Conservation (phyloP, 2,113 vertebrate species). For the Nothocercus julius region DNA sequence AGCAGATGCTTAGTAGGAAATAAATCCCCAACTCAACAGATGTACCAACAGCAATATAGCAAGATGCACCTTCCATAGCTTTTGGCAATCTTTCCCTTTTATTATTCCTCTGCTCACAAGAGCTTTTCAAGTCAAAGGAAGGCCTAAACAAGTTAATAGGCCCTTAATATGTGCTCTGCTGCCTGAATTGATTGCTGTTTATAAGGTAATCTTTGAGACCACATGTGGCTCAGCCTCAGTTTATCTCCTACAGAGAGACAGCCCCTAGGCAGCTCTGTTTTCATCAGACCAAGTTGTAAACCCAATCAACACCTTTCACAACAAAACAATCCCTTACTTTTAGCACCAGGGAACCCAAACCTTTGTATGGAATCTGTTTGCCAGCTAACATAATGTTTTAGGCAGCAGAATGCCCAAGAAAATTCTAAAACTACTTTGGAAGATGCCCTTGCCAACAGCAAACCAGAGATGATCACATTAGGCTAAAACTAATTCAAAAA, state of each 20-base stretch:
- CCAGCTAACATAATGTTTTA: slow-evolving; percentile 69
- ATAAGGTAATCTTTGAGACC: slow-evolving; percentile 72
- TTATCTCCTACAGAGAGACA: slow-evolving; percentile 76
- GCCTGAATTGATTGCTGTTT: slow-evolving; percentile 75
- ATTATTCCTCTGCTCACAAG: slow-evolving; percentile 65
- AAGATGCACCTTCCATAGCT: slow-evolving; percentile 62
- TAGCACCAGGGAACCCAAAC: slow-evolving; percentile 47
- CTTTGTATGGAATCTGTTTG: slow-evolving; percentile 67
- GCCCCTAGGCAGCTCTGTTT: slow-evolving; percentile 81
- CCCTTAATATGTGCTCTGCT: slow-evolving; percentile 55
- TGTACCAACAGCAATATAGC: slow-evolving; percentile 38
- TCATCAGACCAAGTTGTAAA: slow-evolving; percentile 76
- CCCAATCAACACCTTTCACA: slow-evolving; percentile 75
- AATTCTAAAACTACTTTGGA: slow-evolving; percentile 26
- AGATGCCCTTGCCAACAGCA: slow-evolving; percentile 40
- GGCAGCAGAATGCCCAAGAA: slow-evolving; percentile 49
- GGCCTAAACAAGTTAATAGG: slow-evolving; percentile 73
- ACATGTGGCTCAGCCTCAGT: slow-evolving; percentile 68
- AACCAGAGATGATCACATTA: slow-evolving; percentile 66
- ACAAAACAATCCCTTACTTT: slow-evolving; percentile 71
- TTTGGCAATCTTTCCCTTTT: slow-evolving; percentile 74
- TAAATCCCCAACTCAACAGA: slow-evolving; percentile 73
- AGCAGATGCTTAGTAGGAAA: slow-evolving; percentile 74
- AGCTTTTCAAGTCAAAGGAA: slow-evolving; percentile 72
- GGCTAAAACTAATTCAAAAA: slow-evolving; percentile 60